These are phyloP conservation scores for Nerophis lumbriciformis DNA, from an alignment of 2,113 vertebrate genomes.

Conservation along the genomic window DNA sequence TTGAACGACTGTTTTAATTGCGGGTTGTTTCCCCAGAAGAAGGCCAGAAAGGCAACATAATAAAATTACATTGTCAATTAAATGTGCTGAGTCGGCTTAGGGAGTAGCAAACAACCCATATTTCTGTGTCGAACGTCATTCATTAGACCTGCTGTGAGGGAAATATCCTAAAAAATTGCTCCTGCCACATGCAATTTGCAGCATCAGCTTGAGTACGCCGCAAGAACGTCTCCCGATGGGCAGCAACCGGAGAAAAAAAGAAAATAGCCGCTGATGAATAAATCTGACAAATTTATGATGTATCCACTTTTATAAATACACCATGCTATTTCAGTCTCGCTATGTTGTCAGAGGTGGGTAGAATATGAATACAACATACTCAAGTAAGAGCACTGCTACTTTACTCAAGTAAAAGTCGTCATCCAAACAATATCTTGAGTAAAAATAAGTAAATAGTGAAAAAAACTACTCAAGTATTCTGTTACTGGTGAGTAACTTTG, in stretches of 20 bases:
- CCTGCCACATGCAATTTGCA: constrained; percentile 64
- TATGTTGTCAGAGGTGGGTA: too few relatives aligned
- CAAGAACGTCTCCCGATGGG: constrained; percentile 35
- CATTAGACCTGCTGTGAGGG: constrained; percentile 52
- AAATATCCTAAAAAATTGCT: constrained; percentile 60
- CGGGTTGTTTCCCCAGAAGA: constrained; percentile 8
- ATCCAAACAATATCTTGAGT: too few relatives aligned
- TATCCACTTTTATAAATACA: constrained; percentile 15
- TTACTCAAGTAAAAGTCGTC: too few relatives aligned
- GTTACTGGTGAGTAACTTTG: too few relatives aligned
- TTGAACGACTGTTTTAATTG: constrained; percentile 10
- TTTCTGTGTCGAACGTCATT: constrained; percentile 50
- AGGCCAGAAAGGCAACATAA: constrained; percentile 7
- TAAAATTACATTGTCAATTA: constrained; percentile 60
- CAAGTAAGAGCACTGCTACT: too few relatives aligned
- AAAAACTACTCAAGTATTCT: too few relatives aligned
- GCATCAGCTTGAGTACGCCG: constrained; percentile 46
- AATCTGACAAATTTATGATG: constrained; percentile 35
- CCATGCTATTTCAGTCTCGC: constrained; percentile 44
- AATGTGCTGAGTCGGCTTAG: constrained; percentile 50
- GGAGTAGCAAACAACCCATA: constrained; percentile 47
- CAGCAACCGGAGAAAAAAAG: constrained; percentile 14
- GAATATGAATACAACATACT: too few relatives aligned
- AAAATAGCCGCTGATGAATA: constrained; percentile 44
- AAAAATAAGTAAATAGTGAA: too few relatives aligned